Conservation (phyloP, 2,113 vertebrate species). For the Rostratula benghalensis region DNA sequence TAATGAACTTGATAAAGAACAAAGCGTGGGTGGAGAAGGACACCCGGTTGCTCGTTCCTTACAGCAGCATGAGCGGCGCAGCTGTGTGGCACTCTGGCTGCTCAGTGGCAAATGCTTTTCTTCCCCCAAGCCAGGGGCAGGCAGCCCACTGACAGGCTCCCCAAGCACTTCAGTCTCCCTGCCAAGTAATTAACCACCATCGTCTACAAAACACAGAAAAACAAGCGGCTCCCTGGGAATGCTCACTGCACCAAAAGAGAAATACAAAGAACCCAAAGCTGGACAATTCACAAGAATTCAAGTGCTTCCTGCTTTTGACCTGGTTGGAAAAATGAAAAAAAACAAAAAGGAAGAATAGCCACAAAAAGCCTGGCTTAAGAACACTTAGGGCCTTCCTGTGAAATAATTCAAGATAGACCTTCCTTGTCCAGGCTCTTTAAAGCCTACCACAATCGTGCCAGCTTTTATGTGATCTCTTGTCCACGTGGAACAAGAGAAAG, state of each 20-base stretch:
- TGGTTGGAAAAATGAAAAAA: background rate
- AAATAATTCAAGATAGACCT: conserved; percentile 10
- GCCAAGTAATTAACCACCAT: conserved; percentile 29
- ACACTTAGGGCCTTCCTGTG: conserved; percentile 34
- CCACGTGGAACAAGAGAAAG: background rate
- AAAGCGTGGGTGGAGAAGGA: background rate
- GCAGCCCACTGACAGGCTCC: background rate
- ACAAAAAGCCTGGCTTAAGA: conserved; percentile 19
- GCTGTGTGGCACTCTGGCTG: background rate
- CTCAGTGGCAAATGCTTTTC: background rate
- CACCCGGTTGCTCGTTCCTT: rapidly evolving
- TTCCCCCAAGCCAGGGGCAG: background rate
- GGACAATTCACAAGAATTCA: conserved; percentile 48
- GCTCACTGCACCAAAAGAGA: background rate
- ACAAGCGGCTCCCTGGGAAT: conserved; percentile 31
- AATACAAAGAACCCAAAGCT: conserved; percentile 44
- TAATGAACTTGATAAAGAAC: background rate
- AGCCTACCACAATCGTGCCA: background rate
- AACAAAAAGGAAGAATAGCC: background rate
- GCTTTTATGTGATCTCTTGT: background rate
- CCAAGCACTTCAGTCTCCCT: background rate
- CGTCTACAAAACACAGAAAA: background rate
- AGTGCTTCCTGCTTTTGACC: conserved; percentile 66
- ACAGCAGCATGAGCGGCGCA: background rate
- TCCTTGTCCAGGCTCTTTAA: background rate